phyloP scores from a whole-genome alignment of 37 sponge, comb jelly and placozoan species.

The Mnemiopsis leidyi region DNA sequence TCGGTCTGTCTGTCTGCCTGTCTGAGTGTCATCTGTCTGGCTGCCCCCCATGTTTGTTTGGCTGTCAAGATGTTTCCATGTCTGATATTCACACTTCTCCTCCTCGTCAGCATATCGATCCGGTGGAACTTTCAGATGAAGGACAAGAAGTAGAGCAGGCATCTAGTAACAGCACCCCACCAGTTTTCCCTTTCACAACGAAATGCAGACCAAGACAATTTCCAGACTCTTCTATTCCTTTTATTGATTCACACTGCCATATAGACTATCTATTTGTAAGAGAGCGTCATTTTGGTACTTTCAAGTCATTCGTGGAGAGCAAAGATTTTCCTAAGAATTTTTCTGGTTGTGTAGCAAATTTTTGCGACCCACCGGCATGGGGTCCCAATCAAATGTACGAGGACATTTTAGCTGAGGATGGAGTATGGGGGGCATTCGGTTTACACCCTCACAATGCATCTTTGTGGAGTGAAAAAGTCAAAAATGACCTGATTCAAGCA shows the following conservation, averaged over 20 bases:
- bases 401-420: conserved; percentile 76
- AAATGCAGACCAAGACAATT: background rate
- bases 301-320: conserved; percentile 66
- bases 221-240: conserved; percentile 66
- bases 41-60: no score
- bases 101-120: no score
- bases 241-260: conserved; percentile 96
- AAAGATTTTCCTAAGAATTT: conserved; percentile 77
- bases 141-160: background rate
- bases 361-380: conserved; percentile 92
- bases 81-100: no score
- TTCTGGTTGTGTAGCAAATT: conserved; percentile 83
- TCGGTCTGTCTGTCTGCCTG: no score
- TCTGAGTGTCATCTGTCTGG: no score
- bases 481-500: conserved; percentile 72
- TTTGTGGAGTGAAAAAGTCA: conserved; percentile 71
- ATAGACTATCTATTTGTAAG: conserved; percentile 86
- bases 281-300: conserved; percentile 67
- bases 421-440: conserved; percentile 89
- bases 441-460: conserved; percentile 91
- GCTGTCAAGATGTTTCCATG: no score
- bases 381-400: conserved; percentile 10
- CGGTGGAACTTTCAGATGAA: no score
- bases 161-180: background rate
- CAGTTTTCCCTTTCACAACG: conserved; percentile 45